Percentiles rank a stretch among this genome's conserved stretches.
Evolutionary conservation across 1,140 invertebrate genomes (phyloP).

Genomic region (Ceratitis capitata): DNA sequence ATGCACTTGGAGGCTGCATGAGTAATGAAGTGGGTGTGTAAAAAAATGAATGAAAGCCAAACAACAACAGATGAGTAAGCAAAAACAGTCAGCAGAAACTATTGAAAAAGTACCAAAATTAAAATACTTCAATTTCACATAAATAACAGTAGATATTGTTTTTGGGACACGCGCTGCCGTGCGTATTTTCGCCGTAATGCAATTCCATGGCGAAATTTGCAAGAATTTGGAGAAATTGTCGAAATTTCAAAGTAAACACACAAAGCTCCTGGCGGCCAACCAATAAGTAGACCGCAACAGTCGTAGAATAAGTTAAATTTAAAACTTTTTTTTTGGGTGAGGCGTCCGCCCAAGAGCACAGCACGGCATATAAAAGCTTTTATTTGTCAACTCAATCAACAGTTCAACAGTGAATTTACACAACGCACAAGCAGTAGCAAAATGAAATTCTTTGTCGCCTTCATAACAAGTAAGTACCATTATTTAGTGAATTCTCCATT

Average conservation of each 20-base stretch:
- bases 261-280: neutral
- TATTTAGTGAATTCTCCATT: neutral
- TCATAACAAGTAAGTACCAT: neutral
- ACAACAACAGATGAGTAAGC: too few species aligned
- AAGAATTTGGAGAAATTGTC: too few species aligned
- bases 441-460: neutral
- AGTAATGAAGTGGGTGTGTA: neutral
- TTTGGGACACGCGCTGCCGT: neutral
- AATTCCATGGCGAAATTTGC: too few species aligned
- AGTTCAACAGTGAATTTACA: neutral
- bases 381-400: neutral
- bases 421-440: neutral
- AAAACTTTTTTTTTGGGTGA: neutral
- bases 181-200: neutral
- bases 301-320: neutral
- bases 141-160: neutral
- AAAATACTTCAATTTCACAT: neutral
- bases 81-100: neutral
- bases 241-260: neutral
- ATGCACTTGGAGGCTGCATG: neutral
- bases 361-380: neutral
- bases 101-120: neutral
- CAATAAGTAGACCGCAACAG: neutral
- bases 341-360: neutral
- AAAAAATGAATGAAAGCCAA: too few species aligned